Conservation (phyloP, 2,113 vertebrate species). For the Anguilla japonica region DNA sequence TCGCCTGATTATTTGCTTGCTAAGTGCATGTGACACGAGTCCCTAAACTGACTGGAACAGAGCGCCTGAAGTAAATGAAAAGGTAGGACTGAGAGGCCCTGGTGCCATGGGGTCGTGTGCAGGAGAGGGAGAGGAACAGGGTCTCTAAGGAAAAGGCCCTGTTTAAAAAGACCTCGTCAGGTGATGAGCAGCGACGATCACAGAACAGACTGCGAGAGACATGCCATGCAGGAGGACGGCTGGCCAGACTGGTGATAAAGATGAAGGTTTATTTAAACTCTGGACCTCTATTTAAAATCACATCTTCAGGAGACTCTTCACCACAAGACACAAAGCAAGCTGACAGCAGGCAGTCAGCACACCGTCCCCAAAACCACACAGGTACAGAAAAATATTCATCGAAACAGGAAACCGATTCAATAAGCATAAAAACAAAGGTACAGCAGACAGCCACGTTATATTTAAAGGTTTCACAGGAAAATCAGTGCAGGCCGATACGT, state of each 20-base stretch:
- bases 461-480: constrained; percentile 8
- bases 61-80: too few species aligned
- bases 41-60: too few species aligned
- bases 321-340: constrained; percentile 27
- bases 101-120: too few species aligned
- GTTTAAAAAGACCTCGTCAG: too few species aligned
- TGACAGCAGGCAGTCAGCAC: constrained; percentile 22
- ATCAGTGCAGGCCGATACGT: constrained; percentile 10
- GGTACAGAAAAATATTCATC: constrained; percentile 16
- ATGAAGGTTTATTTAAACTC: constrained; percentile 23
- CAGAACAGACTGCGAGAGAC: background rate
- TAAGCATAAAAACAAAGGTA: constrained; percentile 16
- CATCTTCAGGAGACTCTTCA: constrained; percentile 10
- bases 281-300: constrained; percentile 19
- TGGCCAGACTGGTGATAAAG: background rate
- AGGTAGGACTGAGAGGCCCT: too few species aligned
- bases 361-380: constrained; percentile 9
- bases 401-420: background rate
- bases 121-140: too few species aligned
- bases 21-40: too few species aligned
- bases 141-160: too few species aligned
- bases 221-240: background rate
- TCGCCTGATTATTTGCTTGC: too few species aligned
- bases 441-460: constrained; percentile 1
- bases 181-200: background rate